A percentile compares a stretch with the other conserved stretches of the same genome.
phyloP scores from a whole-genome alignment of 2,888 invertebrate genomes.

The Platypus cylindrus region DNA sequence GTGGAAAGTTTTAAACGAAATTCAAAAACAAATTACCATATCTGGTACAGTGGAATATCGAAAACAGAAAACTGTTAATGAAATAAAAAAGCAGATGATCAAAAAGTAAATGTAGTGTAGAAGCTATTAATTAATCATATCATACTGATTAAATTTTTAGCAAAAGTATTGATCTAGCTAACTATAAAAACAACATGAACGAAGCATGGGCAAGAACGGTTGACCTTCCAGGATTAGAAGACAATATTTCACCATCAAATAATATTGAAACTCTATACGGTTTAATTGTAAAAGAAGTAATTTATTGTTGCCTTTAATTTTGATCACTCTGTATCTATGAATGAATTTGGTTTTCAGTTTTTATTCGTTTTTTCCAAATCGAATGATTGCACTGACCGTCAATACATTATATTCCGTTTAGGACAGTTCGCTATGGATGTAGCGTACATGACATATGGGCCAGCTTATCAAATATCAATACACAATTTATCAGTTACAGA shows the following conservation, averaged over 20 bases:
- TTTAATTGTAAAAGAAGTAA: constrained; percentile 56
- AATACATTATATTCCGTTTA: constrained; percentile 61
- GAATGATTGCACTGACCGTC: constrained; percentile 51
- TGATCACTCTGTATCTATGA: not conserved
- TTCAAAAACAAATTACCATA: constrained; percentile 18
- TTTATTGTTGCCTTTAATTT: not conserved
- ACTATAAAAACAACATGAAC: constrained; percentile 26
- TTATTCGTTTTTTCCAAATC: constrained; percentile 54
- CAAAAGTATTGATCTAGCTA: constrained; percentile 16
- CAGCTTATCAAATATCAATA: constrained; percentile 59
- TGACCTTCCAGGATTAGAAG: constrained; percentile 70
- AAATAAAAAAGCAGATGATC: constrained; percentile 13
- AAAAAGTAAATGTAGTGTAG: constrained; percentile 21
- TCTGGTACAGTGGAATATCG: constrained; percentile 19
- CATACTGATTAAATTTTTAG: constrained; percentile 13
- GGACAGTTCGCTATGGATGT: constrained; percentile 58
- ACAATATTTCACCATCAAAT: constrained; percentile 69
- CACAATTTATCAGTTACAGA: constrained; percentile 56
- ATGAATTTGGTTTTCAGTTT: constrained; percentile 35
- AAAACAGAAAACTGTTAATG: constrained; percentile 18
- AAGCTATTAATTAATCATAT: not conserved
- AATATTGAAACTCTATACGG: constrained; percentile 56
- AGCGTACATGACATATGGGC: constrained; percentile 66
- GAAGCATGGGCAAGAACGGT: constrained; percentile 65
- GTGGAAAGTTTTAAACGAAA: constrained; percentile 17